Base-by-base conservation (phyloP, 2,113 vertebrate species). In the Neolamprologus caudopunctatus region DNA sequence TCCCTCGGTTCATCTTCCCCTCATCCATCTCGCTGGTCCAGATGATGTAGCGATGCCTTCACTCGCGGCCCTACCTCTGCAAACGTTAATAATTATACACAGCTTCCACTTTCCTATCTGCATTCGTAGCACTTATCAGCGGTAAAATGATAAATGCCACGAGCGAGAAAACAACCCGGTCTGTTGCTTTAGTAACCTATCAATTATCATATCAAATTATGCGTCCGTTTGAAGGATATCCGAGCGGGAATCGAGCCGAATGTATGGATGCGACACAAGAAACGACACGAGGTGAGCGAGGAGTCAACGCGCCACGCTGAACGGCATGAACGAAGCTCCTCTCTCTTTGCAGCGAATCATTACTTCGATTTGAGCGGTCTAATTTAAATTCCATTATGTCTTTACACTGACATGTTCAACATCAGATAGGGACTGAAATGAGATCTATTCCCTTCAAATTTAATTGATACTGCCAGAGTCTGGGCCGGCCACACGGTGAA, bases 311-410 rank as follows among this genome's bases (percentile, higher is more conserved):
- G n/a, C 7, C 5, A 10, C 28, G 2, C 57, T 53, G 26, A 71
- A 33, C 17, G 3, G 40, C 53, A 81, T 53, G 53, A 71, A 80
- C 17, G 19, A 63, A 79, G 82, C 83, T 86, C 0, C 19, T 40
- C 35, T 26, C 16, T 85, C 68, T 82, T 10, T 4, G 75, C 71
- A 82, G 85, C 82, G 85, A 88, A 90, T 88, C 82, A 85, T 40
- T 63, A 78, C 83, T 81, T 80, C 26, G 17, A 17, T 83, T 87
- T 83, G 55, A 91, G 68, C 54, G 75, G 50, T 82, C 85, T 91
- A 88, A 94, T 94, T 94, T 92, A 87, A 86, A 93, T 91, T 83
- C 84, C 92, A 93, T 93, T 89, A 93, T 54, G 83, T 88, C 91
- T 86, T 92, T 45, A 88, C 57, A 80, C 58, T 90, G 89, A 89